Evolutionary conservation across 2,113 vertebrate species (phyloP), one percentile per base, ranked within the genome.

Genomic region (Cyprinodon variegatus): DNA sequence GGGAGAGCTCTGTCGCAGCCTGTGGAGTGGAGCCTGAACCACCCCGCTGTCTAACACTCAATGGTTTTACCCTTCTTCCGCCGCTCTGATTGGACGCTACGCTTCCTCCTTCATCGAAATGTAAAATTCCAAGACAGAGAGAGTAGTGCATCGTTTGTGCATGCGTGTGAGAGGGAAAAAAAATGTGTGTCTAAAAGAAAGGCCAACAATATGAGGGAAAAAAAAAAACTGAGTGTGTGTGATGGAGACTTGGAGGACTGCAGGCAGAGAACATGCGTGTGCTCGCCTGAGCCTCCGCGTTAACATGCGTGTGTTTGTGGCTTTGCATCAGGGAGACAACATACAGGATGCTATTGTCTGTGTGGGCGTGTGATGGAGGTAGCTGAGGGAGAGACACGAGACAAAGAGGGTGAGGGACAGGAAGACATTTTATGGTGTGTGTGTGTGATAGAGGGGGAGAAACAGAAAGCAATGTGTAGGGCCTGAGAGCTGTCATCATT

Each of bases 51-150:
- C 91, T 91, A 82, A 72, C 0, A 22, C 1, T 1, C 57, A 62
- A 84, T 93, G 87, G 91, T 91, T 75, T 89, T 70, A 81, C 81
- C 91, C 91, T 15, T 62, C 82, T 88, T n/a, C 69, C 7, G 7
- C 53, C 6, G 53, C 79, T 84, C 77, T 84, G 86, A 91, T 93
- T 93, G 91, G 92, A 77, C 13, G 1, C 40, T 5, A 1, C 4
- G 85, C 90, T 92, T 92, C 90, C 90, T 92, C 86, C 91, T 92
- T 92, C 91, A 92, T 92, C 89, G 90, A 92, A 91, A 92, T 93
- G 92, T 90, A 92, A 90, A 91, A 92, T 92, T 93, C 91, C 91
- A 92, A 92, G 92, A 92, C 91, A 92, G 89, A 91, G 81, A 86
- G 89, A 90, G 92, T 92, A 90, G 90, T 86, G 86, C 88, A 84